Evolutionary conservation across 2,797 vertebrate genomes (phyloP).

Genomic region (Nyctalus aviator): DNA sequence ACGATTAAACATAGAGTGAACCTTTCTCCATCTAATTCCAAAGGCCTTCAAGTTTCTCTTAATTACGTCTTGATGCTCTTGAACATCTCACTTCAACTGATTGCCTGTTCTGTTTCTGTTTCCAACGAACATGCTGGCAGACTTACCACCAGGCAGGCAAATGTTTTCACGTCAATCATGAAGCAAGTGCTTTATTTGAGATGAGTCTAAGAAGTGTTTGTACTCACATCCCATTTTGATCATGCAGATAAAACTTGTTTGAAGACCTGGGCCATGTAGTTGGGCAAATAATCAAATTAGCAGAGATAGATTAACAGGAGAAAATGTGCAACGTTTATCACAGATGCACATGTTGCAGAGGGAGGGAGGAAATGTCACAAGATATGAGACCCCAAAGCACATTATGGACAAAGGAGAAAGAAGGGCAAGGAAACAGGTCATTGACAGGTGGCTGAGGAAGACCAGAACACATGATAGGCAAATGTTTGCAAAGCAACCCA

Average conservation of each 20-base stretch:
- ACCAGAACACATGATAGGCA: neutral
- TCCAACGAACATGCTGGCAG: neutral
- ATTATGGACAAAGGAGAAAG: neutral
- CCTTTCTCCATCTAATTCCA: slow-evolving; percentile 56
- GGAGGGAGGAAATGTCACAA: neutral
- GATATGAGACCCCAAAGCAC: neutral
- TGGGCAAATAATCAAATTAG: neutral
- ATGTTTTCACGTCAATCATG: neutral
- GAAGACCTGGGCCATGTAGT: neutral
- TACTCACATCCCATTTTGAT: neutral
- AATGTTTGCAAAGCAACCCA: neutral
- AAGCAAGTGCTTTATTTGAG: neutral
- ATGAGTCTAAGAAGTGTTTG: neutral
- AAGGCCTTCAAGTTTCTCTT: slow-evolving; percentile 46
- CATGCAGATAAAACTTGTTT: neutral
- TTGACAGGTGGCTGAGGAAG: neutral
- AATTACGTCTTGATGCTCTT: slow-evolving; percentile 35
- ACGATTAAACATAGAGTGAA: slow-evolving; percentile 11
- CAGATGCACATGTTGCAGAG: neutral
- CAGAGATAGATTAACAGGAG: neutral
- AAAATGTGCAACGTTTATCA: neutral
- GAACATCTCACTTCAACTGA: slow-evolving; percentile 38
- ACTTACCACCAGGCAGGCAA: neutral
- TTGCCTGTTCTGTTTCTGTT: neutral
- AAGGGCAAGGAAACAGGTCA: neutral